Conservation (phyloP, 2,797 vertebrate genomes). For the Paguma larvata region DNA sequence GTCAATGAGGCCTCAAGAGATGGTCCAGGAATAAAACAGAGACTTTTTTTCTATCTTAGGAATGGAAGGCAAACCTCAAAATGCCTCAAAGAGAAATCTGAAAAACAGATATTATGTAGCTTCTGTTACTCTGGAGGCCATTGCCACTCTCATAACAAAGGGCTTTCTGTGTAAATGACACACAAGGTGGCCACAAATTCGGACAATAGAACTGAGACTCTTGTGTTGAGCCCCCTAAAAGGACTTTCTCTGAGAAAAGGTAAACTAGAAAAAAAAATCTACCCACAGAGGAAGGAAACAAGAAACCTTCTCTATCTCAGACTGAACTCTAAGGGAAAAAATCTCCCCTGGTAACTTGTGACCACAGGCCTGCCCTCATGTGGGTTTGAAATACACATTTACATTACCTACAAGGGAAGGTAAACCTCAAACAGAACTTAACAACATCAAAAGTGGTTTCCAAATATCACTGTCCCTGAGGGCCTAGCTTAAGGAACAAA, state of each 20-base stretch:
- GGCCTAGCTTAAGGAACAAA: not conserved
- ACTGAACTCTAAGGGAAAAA: not conserved
- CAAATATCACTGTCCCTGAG: not conserved
- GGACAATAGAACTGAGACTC: not conserved
- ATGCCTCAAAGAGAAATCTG: not conserved
- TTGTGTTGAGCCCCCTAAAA: not conserved
- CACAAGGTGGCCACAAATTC: not conserved
- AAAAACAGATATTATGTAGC: not conserved
- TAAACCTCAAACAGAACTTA: constrained; percentile 2
- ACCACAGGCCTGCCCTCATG: not conserved
- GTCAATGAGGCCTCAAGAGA: not conserved
- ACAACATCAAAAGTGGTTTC: constrained; percentile 13
- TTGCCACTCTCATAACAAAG: constrained; percentile 5
- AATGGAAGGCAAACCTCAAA: not conserved
- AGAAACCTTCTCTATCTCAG: not conserved
- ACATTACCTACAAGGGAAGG: not conserved
- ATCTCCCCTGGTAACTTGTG: not conserved
- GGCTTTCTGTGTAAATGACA: constrained; percentile 26
- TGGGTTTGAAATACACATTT: not conserved
- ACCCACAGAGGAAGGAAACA: not conserved
- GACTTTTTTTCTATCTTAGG: not conserved
- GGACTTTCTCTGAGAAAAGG: not conserved
- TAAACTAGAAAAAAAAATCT: not conserved
- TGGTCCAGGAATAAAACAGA: not conserved
- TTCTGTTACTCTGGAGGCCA: not conserved